A percentile compares a stretch with the other conserved stretches of the same genome.
phyloP scores from a whole-genome alignment of 2,888 invertebrate species.

The Ophion ventricosus region DNA sequence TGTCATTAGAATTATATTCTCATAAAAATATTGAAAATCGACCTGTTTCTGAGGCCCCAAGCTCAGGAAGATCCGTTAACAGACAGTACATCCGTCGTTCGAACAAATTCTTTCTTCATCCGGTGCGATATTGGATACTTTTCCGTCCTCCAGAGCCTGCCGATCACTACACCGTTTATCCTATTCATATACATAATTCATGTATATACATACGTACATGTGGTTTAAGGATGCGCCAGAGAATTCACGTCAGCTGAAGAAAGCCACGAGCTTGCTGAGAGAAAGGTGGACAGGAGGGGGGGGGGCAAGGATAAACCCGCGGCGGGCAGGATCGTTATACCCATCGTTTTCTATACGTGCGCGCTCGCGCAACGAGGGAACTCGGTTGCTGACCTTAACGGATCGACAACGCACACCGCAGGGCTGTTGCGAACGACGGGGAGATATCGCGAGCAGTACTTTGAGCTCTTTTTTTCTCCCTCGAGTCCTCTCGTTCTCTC shows the following conservation, averaged over 20 bases:
- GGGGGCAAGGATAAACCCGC: constrained; percentile 38
- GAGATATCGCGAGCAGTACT: constrained; percentile 60
- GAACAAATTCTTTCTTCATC: neutral
- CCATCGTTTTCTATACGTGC: constrained; percentile 53
- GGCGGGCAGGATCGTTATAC: constrained; percentile 58
- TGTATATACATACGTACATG: neutral
- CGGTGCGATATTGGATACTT: neutral
- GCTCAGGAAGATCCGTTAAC: neutral
- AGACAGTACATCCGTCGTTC: neutral
- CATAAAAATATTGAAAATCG: no score
- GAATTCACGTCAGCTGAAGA: constrained; percentile 31
- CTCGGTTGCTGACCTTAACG: constrained; percentile 69
- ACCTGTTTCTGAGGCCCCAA: no score
- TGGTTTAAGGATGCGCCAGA: constrained; percentile 12
- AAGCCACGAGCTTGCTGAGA: constrained; percentile 32
- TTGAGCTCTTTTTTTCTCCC: constrained; percentile 30
- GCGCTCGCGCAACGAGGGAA: constrained; percentile 51
- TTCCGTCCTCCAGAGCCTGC: constrained; percentile 10
- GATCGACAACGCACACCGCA: constrained; percentile 66
- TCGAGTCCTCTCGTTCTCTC: neutral
- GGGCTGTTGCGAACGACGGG: constrained; percentile 49
- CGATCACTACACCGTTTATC: constrained; percentile 35
- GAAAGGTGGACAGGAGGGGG: neutral
- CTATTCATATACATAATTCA: neutral
- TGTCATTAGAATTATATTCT: no score